Conservation (phyloP, 2,888 invertebrate genomes). For the Autographa pulchrina region DNA sequence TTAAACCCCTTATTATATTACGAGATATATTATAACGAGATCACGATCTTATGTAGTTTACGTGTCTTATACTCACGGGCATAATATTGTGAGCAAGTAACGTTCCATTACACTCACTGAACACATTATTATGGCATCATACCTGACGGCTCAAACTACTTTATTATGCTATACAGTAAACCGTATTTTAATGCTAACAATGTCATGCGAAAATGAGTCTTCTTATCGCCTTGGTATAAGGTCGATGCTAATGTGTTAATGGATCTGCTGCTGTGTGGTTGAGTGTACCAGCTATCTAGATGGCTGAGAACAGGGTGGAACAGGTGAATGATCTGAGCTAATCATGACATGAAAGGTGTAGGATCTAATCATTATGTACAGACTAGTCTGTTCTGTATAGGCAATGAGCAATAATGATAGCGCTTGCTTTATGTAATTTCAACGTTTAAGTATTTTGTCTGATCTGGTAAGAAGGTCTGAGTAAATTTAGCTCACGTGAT, state of each 20-base stretch:
- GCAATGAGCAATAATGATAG: no score
- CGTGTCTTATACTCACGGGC: slow-evolving; percentile 15
- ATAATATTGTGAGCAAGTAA: slow-evolving; percentile 36
- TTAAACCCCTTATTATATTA: no score
- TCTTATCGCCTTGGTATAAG: neutral
- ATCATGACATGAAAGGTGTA: neutral
- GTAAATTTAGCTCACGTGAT: no score
- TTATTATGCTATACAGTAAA: neutral
- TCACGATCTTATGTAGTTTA: slow-evolving; percentile 28
- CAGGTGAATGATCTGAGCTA: neutral
- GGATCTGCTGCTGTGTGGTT: neutral
- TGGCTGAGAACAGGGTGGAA: neutral
- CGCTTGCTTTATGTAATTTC: no score
- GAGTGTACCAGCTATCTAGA: neutral
- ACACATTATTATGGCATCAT: neutral
- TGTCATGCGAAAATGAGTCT: neutral
- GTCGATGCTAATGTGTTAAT: neutral
- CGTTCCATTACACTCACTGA: slow-evolving; percentile 13
- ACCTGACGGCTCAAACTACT: neutral
- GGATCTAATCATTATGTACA: neutral
- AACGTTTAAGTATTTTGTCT: no score
- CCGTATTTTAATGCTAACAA: neutral
- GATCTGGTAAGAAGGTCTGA: no score
- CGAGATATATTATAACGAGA: no score
- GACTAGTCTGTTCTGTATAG: neutral